Evolutionary conservation across 2,113 vertebrate species (phyloP).

Genomic region (Eira barbara): DNA sequence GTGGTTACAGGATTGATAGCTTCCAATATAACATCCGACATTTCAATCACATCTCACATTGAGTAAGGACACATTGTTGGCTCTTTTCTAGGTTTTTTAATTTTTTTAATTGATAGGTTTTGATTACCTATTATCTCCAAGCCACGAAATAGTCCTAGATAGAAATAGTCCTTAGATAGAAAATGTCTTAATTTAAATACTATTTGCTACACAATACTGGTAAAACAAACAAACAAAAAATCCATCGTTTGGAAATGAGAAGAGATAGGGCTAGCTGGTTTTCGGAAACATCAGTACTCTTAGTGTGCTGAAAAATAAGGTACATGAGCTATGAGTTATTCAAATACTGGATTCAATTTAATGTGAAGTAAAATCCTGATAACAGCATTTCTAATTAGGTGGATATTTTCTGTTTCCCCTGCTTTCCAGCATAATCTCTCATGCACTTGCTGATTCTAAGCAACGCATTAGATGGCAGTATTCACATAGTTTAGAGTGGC

Average conservation of each 20-base stretch:
- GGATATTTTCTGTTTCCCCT: not conserved
- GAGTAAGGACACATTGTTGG: not conserved
- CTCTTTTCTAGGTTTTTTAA: conserved; percentile 10
- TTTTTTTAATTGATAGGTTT: conserved; percentile 29
- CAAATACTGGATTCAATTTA: not conserved
- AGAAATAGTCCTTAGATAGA: not conserved
- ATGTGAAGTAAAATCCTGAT: not conserved
- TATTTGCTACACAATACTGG: not conserved
- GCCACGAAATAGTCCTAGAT: not conserved
- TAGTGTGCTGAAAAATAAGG: not conserved
- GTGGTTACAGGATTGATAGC: not conserved
- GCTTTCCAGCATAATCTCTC: not conserved
- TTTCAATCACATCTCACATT: conserved; percentile 18
- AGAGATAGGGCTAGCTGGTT: not conserved
- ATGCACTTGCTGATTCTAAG: not conserved
- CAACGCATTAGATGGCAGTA: conserved; percentile 78
- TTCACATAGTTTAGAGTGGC: conserved; percentile 38
- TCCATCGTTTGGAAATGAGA: conserved; percentile 21
- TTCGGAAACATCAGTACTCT: not conserved
- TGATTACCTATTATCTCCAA: conserved; percentile 21
- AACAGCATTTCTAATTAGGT: not conserved
- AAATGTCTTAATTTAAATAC: conserved; percentile 31
- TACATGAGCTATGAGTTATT: not conserved
- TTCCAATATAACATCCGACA: not conserved
- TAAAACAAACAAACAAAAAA: not conserved